phyloP scores from a whole-genome alignment of 2,113 vertebrate genomes.

The Cynopterus brachyotis region DNA sequence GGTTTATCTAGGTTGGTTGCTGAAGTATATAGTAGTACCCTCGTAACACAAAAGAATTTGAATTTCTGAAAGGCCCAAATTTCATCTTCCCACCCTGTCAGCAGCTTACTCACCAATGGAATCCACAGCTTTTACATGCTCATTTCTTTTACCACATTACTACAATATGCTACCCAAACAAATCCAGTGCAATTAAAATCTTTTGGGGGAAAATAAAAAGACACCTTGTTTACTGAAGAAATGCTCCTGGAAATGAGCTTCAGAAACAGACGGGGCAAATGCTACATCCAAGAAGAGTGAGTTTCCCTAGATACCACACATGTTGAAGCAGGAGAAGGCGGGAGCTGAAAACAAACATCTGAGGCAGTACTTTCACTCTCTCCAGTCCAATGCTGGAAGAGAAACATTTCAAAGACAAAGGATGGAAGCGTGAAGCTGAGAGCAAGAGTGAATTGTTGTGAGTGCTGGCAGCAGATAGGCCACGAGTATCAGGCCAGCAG shows the following conservation, averaged over 20 bases:
- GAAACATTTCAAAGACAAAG: not conserved
- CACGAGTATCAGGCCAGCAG: not conserved
- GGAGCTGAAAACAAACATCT: slow-evolving; percentile 4
- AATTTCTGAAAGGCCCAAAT: not conserved
- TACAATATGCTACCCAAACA: not conserved
- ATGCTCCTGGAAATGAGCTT: slow-evolving; percentile 50
- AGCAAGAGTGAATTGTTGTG: not conserved
- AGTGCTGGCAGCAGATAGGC: not conserved
- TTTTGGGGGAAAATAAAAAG: not conserved
- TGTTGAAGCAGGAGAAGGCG: not conserved
- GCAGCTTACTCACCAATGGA: not conserved
- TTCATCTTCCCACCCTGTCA: not conserved
- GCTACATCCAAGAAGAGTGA: not conserved
- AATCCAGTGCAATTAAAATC: not conserved
- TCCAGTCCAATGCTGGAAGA: not conserved
- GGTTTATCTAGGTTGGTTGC: not conserved
- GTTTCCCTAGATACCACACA: not conserved
- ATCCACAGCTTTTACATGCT: not conserved
- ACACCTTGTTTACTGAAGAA: slow-evolving; percentile 16
- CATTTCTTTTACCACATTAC: not conserved
- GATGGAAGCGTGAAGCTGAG: not conserved
- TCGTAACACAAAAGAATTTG: not conserved
- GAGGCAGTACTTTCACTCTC: not conserved
- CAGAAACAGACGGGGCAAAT: slow-evolving; percentile 22
- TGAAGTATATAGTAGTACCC: not conserved